Evolutionary conservation across 2,113 vertebrate genomes (phyloP).

Genomic region (Abramis brama): DNA sequence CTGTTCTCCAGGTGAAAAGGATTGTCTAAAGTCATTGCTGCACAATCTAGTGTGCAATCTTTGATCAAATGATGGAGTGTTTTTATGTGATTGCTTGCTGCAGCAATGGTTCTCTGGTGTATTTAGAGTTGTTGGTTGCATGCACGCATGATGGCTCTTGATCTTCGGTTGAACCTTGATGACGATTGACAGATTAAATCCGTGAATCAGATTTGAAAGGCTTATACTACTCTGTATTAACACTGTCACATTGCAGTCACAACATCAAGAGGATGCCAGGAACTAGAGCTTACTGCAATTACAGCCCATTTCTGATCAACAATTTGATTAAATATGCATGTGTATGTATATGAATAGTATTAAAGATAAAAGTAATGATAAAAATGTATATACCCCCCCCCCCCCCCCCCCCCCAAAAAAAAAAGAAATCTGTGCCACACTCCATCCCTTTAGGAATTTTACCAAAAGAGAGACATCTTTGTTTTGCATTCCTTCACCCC

Average conservation of each 20-base stretch:
- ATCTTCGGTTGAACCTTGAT: not conserved
- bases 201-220: constrained; percentile 18
- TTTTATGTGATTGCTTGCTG: constrained; percentile 2
- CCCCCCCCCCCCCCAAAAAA: too few relatives aligned
- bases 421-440: not conserved
- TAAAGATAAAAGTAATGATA: too few relatives aligned
- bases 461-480: constrained; percentile 42
- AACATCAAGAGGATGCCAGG: not conserved
- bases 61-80: not conserved
- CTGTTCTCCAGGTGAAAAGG: not conserved
- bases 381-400: not conserved
- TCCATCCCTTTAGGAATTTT: constrained; percentile 32
- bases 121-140: not conserved
- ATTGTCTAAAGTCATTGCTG: not conserved
- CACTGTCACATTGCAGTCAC: constrained; percentile 11
- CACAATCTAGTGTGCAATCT: not conserved
- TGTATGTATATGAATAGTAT: not conserved
- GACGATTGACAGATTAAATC: constrained; percentile 9
- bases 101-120: not conserved
- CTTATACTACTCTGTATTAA: not conserved
- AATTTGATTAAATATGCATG: not conserved
- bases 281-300: not conserved
- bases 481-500: constrained; percentile 32
- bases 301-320: not conserved
- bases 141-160: not conserved